Evolutionary conservation across 2,113 vertebrate genomes (phyloP), one percentile per base, ranked within the genome.

Genomic region (Cebidichthys violaceus): DNA sequence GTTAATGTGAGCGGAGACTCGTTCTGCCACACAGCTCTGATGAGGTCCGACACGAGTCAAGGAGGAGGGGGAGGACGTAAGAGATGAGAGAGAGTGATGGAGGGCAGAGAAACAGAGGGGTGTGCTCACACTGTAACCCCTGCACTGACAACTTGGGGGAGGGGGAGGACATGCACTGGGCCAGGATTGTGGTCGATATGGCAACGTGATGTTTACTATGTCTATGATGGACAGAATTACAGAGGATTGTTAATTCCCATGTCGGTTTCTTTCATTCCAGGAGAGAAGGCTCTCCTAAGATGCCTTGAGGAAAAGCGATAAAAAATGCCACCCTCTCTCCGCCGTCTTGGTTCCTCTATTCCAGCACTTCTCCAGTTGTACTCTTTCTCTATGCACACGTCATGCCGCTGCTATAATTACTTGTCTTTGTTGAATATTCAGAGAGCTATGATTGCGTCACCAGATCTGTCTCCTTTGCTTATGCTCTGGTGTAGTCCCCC

Each of bases 1-100:
- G 93, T 94, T 95, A 94, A 94, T 95, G 89, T 75, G 93, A 92
- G 89, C 47, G 10, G 92, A 92, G 94, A 94, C 83, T 90, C 11
- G 43, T 83, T 86, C 79, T 55, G 84, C 86, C 90, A 86, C 94
- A 92, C 69, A 81, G 90, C 94, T 79, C 92, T 94, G 91, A 94
- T 94, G 93, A 93, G 91, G 91, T 93, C 80, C 68, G 71, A 82
- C 88, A 77, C 13, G 2, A 79, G 86, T 87, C 88, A 78, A 88
- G 88, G 79, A 86, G 81, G 87, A 78, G 69, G 41, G 82, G 77
- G 72, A 85, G 82, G 79, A 84, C 47, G n/a, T 33, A 55, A 43
- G 82, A 62, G 75, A 70, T 11, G 11, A 15, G 80, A 37, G 76
- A 60, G 73, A 81, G 66, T 37, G 66, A 92, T 75, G 83, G 72